Conservation (phyloP, 2,888 invertebrate species). For the Acronicta alni region DNA sequence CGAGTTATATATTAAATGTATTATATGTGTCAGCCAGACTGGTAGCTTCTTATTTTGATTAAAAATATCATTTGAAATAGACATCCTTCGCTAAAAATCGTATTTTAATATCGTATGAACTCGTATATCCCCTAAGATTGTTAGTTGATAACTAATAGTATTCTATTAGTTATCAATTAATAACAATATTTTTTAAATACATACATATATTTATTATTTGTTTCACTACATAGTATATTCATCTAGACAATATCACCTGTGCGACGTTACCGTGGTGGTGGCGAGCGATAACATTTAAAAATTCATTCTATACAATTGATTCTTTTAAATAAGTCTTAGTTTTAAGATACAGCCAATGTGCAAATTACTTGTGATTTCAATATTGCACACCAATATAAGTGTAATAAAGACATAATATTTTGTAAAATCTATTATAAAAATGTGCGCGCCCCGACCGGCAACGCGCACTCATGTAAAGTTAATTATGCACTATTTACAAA, state of each 20-base stretch:
- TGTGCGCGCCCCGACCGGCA: constrained; percentile 26
- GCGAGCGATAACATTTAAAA: constrained; percentile 31
- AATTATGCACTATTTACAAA: constrained; percentile 61
- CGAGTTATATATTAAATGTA: not conserved
- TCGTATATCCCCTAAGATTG: constrained; percentile 15
- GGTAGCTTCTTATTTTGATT: constrained; percentile 12
- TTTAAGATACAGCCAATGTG: constrained; percentile 36
- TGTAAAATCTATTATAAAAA: constrained; percentile 57
- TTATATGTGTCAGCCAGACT: not conserved
- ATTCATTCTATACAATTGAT: constrained; percentile 20
- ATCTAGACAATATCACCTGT: constrained; percentile 14
- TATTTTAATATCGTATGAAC: constrained; percentile 7
- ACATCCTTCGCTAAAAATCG: not conserved
- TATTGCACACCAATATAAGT: constrained; percentile 40
- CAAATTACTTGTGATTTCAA: constrained; percentile 43
- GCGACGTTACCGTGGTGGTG: constrained; percentile 4
- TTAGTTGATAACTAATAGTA: constrained; percentile 27
- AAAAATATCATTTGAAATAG: constrained; percentile 1
- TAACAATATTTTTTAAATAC: constrained; percentile 27
- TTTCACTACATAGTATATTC: not conserved
- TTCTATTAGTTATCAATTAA: constrained; percentile 36
- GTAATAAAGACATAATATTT: constrained; percentile 41
- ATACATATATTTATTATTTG: constrained; percentile 18
- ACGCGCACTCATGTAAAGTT: constrained; percentile 42
- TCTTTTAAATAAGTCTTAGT: constrained; percentile 16